Base-by-base conservation (phyloP, 2,888 invertebrate genomes). In the Meteorus cinctellus region DNA sequence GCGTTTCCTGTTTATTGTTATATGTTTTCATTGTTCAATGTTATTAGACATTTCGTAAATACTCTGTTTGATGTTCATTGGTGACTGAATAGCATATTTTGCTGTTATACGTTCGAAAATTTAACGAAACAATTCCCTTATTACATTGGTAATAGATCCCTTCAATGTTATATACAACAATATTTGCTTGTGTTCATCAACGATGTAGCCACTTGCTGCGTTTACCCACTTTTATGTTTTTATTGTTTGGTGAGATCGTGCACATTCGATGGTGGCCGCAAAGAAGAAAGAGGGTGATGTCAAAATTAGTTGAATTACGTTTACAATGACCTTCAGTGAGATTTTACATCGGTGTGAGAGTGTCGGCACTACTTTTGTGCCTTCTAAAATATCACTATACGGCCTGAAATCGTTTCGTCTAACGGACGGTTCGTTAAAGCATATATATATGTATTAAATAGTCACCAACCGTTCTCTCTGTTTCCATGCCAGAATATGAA, bases 281-380 rank as follows among this genome's bases (percentile, higher is more conserved):
- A 8, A 19, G 24, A 55, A 19, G n/a, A 55, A 1, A 19, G 24
- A 55, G n/a, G 6, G 55, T 24, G 19, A 55, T 55, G 31, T 41
- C 63, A 59, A 36, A 29, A 55, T 59, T 41, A 29, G 48, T 65
- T 74, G 74, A 55, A 74, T 72, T 45, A 69, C 73, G 45, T 71
- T 31, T 12, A 16, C 60, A 65, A 70, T 68, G 48, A n/a, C 59
- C 70, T 72, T 62, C 70, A 34, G 60, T 31, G 12, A 59, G 60
- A 60, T 16, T 62, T 68, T 31, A 14, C 29, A 27, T 29, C 68
- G 69, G 45, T 67, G 45, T 31, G 77, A 74, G 76, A 75, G 76
- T 16, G 62, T 2, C 55, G 55, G 19, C 55, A 55, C 24, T 8
- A 55, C 55, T 55, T 55, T 63, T 60, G 19, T 36, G 73, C 68